Percentiles rank a stretch among this genome's conserved stretches.
These are phyloP conservation scores for Daubentonia madagascariensis DNA, from an alignment of 2,113 vertebrate species.

Conservation along the genomic window DNA sequence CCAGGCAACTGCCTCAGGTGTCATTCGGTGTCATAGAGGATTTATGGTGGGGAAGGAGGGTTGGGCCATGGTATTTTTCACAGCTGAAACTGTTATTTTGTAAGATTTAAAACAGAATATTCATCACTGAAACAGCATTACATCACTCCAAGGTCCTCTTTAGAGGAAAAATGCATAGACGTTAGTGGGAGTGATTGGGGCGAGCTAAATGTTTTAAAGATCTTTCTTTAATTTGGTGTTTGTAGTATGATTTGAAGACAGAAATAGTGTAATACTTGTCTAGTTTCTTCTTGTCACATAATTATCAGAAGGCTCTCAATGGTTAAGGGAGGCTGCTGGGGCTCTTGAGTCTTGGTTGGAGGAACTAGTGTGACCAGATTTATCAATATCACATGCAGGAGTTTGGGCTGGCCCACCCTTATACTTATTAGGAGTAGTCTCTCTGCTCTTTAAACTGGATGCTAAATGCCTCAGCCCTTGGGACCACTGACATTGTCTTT, in stretches of 20 bases:
- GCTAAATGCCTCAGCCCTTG: neutral
- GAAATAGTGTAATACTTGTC: neutral
- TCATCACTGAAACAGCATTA: neutral
- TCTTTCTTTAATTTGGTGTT: neutral
- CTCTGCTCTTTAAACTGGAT: constrained; percentile 6
- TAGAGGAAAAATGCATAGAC: neutral
- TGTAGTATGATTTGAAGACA: neutral
- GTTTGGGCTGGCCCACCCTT: neutral
- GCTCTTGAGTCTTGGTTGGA: neutral
- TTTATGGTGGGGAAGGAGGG: neutral
- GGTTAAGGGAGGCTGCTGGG: neutral
- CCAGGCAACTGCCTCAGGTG: neutral
- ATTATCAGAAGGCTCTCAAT: neutral
- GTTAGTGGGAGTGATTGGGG: neutral
- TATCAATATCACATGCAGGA: neutral
- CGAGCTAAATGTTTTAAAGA: neutral
- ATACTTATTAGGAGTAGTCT: neutral
- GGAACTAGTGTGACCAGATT: neutral
- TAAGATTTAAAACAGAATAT: constrained; percentile 27
- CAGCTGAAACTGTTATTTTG: constrained; percentile 19
- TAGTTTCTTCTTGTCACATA: neutral
- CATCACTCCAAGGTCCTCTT: neutral
- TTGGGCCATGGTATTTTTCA: neutral
- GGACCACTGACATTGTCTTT: neutral
- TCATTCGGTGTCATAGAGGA: neutral